phyloP scores from a whole-genome alignment of 2,113 vertebrate genomes.

The Brienomyrus brachyistius region DNA sequence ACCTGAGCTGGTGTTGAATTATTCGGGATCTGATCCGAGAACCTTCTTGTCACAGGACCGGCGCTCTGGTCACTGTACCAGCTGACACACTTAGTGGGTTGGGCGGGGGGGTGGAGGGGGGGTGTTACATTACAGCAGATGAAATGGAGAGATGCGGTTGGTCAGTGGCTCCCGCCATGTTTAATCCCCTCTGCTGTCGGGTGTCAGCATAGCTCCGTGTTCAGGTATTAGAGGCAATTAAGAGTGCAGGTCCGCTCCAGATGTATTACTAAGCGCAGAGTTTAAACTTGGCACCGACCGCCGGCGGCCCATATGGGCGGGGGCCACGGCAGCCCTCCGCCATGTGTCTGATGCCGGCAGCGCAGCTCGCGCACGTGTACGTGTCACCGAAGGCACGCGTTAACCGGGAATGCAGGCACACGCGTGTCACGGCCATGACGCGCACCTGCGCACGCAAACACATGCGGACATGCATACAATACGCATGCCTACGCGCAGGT shows the following conservation, averaged over 20 bases:
- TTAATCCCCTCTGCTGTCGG: constrained; percentile 50
- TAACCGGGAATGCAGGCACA: neutral
- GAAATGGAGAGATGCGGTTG: neutral
- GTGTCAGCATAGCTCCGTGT: constrained; percentile 48
- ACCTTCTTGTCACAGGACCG: neutral
- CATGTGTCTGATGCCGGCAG: neutral
- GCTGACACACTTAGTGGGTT: neutral
- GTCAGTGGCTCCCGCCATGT: neutral
- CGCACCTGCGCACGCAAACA: neutral
- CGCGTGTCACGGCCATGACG: neutral
- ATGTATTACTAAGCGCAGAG: constrained; percentile 34
- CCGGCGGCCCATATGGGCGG: constrained; percentile 20
- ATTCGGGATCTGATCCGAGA: neutral
- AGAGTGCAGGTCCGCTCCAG: constrained; percentile 55
- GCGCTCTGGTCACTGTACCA: neutral
- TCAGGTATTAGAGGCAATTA: constrained; percentile 58
- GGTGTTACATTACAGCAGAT: constrained; percentile 8
- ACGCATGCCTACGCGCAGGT: constrained; percentile 3
- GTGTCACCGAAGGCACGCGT: neutral
- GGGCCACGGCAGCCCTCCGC: neutral
- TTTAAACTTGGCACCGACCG: constrained; percentile 18
- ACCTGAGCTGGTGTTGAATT: too few species aligned
- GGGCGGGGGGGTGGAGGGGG: neutral
- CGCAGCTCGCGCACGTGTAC: neutral
- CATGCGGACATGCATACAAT: neutral